Evolutionary conservation across 1,140 invertebrate species (phyloP).

Genomic region (Ostrea edulis): DNA sequence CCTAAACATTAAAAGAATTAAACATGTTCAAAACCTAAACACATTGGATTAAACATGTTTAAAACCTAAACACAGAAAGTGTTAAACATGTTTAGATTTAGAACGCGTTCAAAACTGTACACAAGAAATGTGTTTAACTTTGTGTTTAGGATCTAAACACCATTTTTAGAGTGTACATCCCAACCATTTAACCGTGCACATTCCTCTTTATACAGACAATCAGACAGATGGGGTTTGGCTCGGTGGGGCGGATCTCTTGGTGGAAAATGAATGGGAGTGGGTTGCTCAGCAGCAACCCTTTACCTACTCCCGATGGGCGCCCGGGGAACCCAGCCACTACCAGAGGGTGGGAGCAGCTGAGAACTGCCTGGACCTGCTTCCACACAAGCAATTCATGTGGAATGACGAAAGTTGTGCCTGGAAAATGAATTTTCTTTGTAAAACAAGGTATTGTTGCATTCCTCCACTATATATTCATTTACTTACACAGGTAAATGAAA

Average conservation of each 20-base stretch:
- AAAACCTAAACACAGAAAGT: too few relatives aligned
- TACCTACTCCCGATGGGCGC: conserved; percentile 47
- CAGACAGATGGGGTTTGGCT: conserved; percentile 55
- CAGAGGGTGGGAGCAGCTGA: conserved; percentile 32
- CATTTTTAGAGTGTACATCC: too few relatives aligned
- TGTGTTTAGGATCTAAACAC: too few relatives aligned
- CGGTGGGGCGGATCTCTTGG: conserved; percentile 50
- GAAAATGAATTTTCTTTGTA: conserved; percentile 55
- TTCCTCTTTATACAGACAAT: conserved; percentile 48
- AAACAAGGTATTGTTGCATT: conserved; percentile 40
- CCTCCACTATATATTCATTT: too few relatives aligned
- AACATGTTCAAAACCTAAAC: too few relatives aligned
- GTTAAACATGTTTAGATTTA: too few relatives aligned
- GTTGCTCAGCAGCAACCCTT: conserved; percentile 34
- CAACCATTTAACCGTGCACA: too few relatives aligned
- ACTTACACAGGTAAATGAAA: too few relatives aligned
- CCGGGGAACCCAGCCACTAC: conserved; percentile 42
- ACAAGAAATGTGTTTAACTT: too few relatives aligned
- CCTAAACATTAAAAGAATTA: too few relatives aligned
- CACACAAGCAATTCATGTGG: conserved; percentile 46
- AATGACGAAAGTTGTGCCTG: conserved; percentile 48
- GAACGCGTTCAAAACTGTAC: too few relatives aligned
- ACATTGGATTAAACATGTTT: too few relatives aligned
- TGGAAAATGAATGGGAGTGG: conserved; percentile 57
- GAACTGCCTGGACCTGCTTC: conserved; percentile 47